These are phyloP conservation scores for Lasioglossum figueresi DNA, from an alignment of 2,888 invertebrate genomes.

Conservation along the genomic window DNA sequence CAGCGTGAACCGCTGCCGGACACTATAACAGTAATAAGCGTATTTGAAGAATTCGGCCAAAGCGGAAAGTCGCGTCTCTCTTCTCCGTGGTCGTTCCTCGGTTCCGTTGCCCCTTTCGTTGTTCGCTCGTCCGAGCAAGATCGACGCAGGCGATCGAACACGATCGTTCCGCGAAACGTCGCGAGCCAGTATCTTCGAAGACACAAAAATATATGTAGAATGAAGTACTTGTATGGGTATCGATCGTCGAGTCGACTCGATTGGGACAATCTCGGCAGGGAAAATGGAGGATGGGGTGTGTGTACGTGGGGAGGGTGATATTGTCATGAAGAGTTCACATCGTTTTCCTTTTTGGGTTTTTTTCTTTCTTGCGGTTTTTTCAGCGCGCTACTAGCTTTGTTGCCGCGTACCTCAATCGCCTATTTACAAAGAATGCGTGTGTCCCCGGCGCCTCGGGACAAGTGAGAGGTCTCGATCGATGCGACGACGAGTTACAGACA, in stretches of 20 bases:
- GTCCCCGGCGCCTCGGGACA: background rate
- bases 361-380: background rate
- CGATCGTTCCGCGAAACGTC: conserved; percentile 34
- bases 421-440: conserved; percentile 32
- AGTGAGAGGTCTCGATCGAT: conserved; percentile 38
- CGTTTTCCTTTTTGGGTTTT: background rate
- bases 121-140: conserved; percentile 3
- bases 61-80: conserved; percentile 39
- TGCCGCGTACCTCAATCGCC: conserved; percentile 14
- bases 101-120: background rate
- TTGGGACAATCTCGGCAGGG: conserved; percentile 49
- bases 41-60: conserved; percentile 65
- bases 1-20: background rate
- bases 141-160: conserved; percentile 11
- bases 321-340: conserved; percentile 67
- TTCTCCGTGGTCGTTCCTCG: conserved; percentile 10
- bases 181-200: conserved; percentile 27
- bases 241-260: conserved; percentile 43
- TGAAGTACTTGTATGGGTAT: conserved; percentile 35
- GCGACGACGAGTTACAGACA: conserved; percentile 5
- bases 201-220: conserved; percentile 55
- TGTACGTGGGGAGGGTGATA: conserved; percentile 53
- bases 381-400: conserved; percentile 19
- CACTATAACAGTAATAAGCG: conserved; percentile 64
- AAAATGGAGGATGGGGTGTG: background rate